These are phyloP conservation scores for Maniola jurtina DNA, from an alignment of 1,140 invertebrate genomes.

Conservation along the genomic window DNA sequence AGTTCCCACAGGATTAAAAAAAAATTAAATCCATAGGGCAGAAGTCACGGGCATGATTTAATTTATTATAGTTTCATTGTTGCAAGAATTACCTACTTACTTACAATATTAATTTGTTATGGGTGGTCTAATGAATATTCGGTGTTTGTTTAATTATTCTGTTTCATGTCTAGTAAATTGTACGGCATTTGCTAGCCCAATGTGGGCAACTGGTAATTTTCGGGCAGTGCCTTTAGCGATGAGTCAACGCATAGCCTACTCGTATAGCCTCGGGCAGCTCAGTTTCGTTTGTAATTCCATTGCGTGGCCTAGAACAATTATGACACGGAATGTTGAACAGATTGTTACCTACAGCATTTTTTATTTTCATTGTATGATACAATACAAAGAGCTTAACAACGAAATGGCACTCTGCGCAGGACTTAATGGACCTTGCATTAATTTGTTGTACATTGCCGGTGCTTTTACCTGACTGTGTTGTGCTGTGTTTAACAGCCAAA, in stretches of 20 bases:
- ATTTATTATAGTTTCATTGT: no score
- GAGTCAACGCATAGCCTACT: conserved; percentile 44
- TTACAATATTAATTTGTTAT: background rate
- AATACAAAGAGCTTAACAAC: conserved; percentile 23
- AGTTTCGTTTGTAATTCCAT: conserved; percentile 42
- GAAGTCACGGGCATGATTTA: no score
- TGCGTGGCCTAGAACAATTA: conserved; percentile 47
- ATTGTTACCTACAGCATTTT: conserved; percentile 36
- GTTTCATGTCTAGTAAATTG: background rate
- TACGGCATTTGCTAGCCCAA: background rate
- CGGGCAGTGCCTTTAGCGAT: conserved; percentile 35
- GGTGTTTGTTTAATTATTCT: background rate
- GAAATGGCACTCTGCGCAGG: conserved; percentile 10
- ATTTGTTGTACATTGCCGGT: conserved; percentile 13
- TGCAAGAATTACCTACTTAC: no score
- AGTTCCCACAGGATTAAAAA: no score
- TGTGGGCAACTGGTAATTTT: conserved; percentile 25
- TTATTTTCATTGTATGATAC: conserved; percentile 12
- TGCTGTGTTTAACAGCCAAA: background rate
- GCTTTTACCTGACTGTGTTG: conserved; percentile 12
- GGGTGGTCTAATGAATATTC: background rate
- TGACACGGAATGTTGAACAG: conserved; percentile 42
- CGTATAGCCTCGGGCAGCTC: conserved; percentile 32
- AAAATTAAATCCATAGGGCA: no score
- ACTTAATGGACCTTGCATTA: conserved; percentile 20